Evolutionary conservation across 2,888 invertebrate genomes (phyloP), one percentile per base, ranked within the genome.

Genomic region (Xestia ashworthii): DNA sequence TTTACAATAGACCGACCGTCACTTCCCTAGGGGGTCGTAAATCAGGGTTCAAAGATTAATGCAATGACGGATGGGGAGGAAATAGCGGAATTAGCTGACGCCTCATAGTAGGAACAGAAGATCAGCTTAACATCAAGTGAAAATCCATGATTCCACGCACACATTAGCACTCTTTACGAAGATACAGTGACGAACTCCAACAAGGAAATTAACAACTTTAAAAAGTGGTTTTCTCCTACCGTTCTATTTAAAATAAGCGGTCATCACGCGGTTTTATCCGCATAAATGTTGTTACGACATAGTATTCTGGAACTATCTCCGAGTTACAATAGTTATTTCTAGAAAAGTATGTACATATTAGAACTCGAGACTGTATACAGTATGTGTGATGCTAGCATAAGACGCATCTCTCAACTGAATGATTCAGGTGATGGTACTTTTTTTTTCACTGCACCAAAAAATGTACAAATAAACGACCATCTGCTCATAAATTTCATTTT

Each of bases 31-130:
- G 14, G 46, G 3, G 3, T 65, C n/a, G 38, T 78, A 78, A 58
- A 65, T 78, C 79, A 83, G 53, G 55, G 22, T 69, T 50, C 50
- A 46, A 58, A 78, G 80, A 78, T 80, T 69, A 69, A 69, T 25
- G 11, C 55, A 62, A 69, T 64, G 64, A 65, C 25, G 68, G n/a
- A 50, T 78, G n/a, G 16, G 44, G 48, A 58, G 16, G 6, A 32
- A 66, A n/a, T 48, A 48, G 25, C 6, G 9, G 5, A 55, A 58
- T 83, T 58, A 65, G 60, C 32, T 60, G 41, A 5, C 6, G n/a
- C 9, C 8, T 38, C 1, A 73, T 22, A 38, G 44, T 50, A 44
- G 14, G 3, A n/a, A 25, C 16, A 81, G 50, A 74, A 81, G 44
- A 5, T 25, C 0, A 0, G 2, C 25, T 50, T 0, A 14, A 53